Conservation (phyloP, 1,140 invertebrate species). For the Chironomus striatipennis region DNA sequence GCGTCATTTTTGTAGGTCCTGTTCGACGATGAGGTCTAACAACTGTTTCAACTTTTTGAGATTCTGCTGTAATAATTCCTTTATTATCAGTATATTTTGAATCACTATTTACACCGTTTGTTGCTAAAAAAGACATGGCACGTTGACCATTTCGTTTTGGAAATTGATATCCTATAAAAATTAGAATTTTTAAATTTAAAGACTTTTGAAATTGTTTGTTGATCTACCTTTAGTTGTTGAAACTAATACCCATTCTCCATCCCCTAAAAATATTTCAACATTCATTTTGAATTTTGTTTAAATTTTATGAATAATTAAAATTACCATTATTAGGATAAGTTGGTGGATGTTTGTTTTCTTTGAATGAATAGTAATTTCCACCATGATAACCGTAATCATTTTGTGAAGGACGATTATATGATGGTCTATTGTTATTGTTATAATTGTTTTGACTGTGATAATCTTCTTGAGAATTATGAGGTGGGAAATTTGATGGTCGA, state of each 20-base stretch:
- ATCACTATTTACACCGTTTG: conserved; percentile 28
- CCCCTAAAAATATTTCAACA: conserved; percentile 28
- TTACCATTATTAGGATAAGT: conserved; percentile 49
- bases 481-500: conserved; percentile 55
- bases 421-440: conserved; percentile 32
- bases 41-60: not conserved
- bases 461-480: conserved; percentile 37
- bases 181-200: not conserved
- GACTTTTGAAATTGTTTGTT: not conserved
- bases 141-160: conserved; percentile 43
- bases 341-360: conserved; percentile 36
- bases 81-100: conserved; percentile 24
- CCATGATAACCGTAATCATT: conserved; percentile 31
- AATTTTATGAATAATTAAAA: not conserved
- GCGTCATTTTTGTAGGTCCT: conserved; percentile 37
- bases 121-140: conserved; percentile 37
- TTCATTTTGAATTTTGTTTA: not conserved
- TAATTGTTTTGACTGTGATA: not conserved
- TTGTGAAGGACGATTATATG: conserved; percentile 39
- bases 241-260: conserved; percentile 66
- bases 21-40: not conserved
- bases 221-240: conserved; percentile 62
- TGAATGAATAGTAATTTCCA: conserved; percentile 26
- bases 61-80: conserved; percentile 26
- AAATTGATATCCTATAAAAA: conserved; percentile 42